Evolutionary conservation across 2,888 invertebrate genomes (phyloP).

Genomic region (Meteorus colon): DNA sequence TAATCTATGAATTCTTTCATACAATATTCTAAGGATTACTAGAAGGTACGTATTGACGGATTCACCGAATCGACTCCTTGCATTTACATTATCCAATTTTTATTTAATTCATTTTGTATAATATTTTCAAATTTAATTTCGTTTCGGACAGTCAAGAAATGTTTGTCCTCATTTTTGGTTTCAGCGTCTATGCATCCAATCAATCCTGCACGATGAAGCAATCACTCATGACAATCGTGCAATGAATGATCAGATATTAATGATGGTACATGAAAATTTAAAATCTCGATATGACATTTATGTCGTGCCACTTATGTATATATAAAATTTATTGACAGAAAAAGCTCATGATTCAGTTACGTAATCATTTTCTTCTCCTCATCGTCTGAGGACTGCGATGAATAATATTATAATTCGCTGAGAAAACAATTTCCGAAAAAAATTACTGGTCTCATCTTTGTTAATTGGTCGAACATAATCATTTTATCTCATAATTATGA

Average conservation of each 20-base stretch:
- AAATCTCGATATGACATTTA: not conserved
- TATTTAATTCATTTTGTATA: conserved; percentile 28
- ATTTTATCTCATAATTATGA: conserved; percentile 10
- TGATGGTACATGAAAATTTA: not conserved
- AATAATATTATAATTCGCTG: not conserved
- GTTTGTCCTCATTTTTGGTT: not conserved
- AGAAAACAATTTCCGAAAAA: not conserved
- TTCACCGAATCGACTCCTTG: not conserved
- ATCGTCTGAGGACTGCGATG: not conserved
- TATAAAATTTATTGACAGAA: not conserved
- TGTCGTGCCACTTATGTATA: not conserved
- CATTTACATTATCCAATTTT: not conserved
- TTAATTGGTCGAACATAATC: conserved; percentile 60
- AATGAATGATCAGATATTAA: conserved; percentile 12
- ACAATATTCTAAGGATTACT: conserved; percentile 30
- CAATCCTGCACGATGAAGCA: conserved; percentile 29
- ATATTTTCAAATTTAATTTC: conserved; percentile 4
- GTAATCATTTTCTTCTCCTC: not conserved
- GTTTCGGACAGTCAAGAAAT: conserved; percentile 14
- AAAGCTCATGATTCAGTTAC: not conserved
- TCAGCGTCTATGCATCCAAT: not conserved
- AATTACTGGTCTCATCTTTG: conserved; percentile 41
- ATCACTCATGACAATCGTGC: conserved; percentile 32
- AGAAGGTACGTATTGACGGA: conserved; percentile 31
- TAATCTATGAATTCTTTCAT: conserved; percentile 27